A percentile compares a stretch with the other conserved stretches of the same genome.
Evolutionary conservation across 2,797 vertebrate species (phyloP).

Genomic region (Cygnus olor): DNA sequence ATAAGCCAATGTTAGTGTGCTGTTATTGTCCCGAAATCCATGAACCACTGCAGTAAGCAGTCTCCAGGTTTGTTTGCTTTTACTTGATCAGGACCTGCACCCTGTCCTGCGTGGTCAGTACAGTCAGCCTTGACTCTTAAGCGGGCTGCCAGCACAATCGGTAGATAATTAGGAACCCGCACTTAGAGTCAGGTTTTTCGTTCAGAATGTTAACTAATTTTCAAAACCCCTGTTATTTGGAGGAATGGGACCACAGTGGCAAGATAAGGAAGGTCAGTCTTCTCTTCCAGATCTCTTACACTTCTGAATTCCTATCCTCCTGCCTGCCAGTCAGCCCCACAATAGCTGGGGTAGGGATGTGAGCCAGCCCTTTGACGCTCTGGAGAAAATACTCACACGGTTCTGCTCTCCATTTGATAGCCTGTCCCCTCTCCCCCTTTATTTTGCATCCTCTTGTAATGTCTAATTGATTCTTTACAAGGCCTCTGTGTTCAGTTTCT

Average conservation of each 20-base stretch:
- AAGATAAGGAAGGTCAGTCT: conserved; percentile 8
- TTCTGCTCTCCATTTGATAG: neutral
- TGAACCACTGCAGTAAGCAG: neutral
- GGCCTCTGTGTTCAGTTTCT: neutral
- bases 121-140: neutral
- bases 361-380: neutral
- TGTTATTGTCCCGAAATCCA: neutral
- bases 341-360: neutral
- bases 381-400: neutral
- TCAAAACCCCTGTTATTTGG: conserved; percentile 14
- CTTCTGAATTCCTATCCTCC: neutral
- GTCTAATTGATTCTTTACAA: conserved; percentile 46
- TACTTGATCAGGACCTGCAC: fast-evolving
- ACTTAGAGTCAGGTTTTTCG: neutral
- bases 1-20: neutral
- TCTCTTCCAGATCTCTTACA: neutral
- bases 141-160: neutral
- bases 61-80: neutral
- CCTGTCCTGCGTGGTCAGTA: neutral
- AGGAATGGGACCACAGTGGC: neutral
- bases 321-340: fast-evolving
- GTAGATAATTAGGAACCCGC: conserved; percentile 31
- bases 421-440: neutral
- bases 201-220: conserved; percentile 60
- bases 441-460: neutral